Base-by-base conservation (phyloP, 2,888 invertebrate genomes). In the Pherbina coryleti region DNA sequence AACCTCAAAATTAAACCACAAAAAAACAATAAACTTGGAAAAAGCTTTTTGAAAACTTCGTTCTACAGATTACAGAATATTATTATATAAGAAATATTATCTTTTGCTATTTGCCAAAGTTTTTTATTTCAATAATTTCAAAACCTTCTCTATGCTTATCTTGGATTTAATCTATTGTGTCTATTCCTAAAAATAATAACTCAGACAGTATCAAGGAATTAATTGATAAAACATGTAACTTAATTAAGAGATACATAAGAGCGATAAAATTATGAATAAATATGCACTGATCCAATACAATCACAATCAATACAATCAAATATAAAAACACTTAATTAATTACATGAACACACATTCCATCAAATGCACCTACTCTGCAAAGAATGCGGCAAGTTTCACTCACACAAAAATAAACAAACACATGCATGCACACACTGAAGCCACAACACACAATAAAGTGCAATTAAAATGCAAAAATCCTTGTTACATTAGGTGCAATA, bases 171-270 rank as follows among this genome's bases (percentile, higher is more conserved):
- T 53, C 64, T 9, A 66, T 44, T 11, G 44, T 44, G 14, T 14
- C n/a, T 22, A n/a, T 22, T 53, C 62, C 75, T 62, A 77, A 77
- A 77, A 75, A 69, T 75, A 77, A 75, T 75, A 70, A 79, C 53
- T 70, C 69, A 49, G 79, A 60, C 72, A 19, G 25, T 14, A 28
- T 8, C 2, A 22, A 19, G 51, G 19, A 22, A 11, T 14, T 28
- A 49, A 73, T 49, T n/a, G 37, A 62, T 7, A 17, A 62, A 76
- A 62, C 34, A 64, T 14, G 3, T 25, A 84, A 85, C 85, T 86
- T 87, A 88, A 88, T 87, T 88, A 87, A 86, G 85, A 85, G 87
- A 87, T 87, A 88, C 88, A 85, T 84, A 87, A 85, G 83, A 85
- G 84, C 87, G 87, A 87, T 87, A 87, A 87, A 86, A 84, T 86